Conservation (phyloP, 2,113 vertebrate species). For the Oryzias woworae region DNA sequence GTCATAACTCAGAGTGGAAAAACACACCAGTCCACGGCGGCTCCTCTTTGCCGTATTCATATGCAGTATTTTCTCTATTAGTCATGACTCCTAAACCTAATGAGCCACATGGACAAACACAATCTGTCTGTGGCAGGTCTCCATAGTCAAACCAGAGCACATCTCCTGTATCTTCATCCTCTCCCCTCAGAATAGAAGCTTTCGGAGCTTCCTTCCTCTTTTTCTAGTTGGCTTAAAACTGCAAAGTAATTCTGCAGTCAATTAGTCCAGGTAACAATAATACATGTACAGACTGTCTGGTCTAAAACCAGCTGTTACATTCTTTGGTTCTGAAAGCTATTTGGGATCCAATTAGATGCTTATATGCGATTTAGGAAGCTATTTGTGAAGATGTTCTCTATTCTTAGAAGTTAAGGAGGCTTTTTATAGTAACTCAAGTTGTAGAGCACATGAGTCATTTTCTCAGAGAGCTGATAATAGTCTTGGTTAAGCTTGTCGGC, state of each 20-base stretch:
- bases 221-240: conserved; percentile 11
- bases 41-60: background rate
- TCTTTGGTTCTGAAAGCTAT: conserved; percentile 9
- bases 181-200: background rate
- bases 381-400: conserved; percentile 55
- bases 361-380: conserved; percentile 22
- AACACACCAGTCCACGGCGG: background rate
- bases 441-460: conserved; percentile 33
- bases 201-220: conserved; percentile 2
- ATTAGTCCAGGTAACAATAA: conserved; percentile 22
- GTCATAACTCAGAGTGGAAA: conserved; percentile 1
- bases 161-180: conserved; percentile 11
- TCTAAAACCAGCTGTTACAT: conserved; percentile 41
- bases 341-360: conserved; percentile 47
- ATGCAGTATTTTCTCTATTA: background rate
- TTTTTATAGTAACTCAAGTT: conserved; percentile 47
- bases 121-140: conserved; percentile 1
- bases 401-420: conserved; percentile 54
- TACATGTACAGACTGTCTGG: conserved; percentile 13
- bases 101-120: background rate
- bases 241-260: background rate
- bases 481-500: conserved; percentile 31
- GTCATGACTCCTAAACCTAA: conserved; percentile 1
- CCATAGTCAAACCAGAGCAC: conserved; percentile 4
- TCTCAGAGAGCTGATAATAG: conserved; percentile 48